phyloP scores from a whole-genome alignment of 2,797 vertebrate genomes.

The Jordanella pulchra region DNA sequence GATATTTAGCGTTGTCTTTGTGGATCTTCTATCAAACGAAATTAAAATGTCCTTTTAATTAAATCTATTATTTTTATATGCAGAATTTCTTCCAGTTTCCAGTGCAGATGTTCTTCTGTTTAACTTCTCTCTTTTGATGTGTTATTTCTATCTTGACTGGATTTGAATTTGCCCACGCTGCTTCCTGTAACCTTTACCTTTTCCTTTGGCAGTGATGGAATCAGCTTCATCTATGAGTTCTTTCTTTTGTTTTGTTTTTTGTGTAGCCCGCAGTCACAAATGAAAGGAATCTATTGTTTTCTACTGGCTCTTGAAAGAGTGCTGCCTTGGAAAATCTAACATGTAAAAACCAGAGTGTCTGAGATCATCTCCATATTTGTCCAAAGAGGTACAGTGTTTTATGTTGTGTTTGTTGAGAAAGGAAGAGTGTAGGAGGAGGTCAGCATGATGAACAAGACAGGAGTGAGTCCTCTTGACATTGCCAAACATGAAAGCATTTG shows the following conservation, averaged over 20 bases:
- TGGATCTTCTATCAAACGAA: background rate
- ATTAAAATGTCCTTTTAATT: background rate
- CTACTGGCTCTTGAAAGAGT: slow-evolving; percentile 29
- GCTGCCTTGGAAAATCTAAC: slow-evolving; percentile 27
- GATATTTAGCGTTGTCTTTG: background rate
- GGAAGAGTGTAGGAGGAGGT: slow-evolving; percentile 14
- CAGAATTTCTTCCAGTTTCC: background rate
- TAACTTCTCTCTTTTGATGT: background rate
- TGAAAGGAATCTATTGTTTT: slow-evolving; percentile 37
- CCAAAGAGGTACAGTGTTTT: slow-evolving; percentile 6
- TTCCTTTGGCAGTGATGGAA: slow-evolving; percentile 23
- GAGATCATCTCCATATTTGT: slow-evolving; percentile 25
- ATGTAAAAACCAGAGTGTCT: slow-evolving; percentile 7
- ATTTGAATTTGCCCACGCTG: slow-evolving; percentile 18
- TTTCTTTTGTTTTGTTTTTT: slow-evolving; percentile 14
- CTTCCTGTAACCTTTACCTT: slow-evolving; percentile 23
- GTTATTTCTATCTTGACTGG: slow-evolving; percentile 10
- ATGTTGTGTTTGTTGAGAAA: background rate
- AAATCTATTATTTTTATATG: background rate
- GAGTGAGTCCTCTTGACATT: background rate
- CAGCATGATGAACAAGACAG: slow-evolving; percentile 2
- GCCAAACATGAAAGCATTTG: slow-evolving; percentile 4
- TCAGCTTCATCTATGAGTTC: background rate
- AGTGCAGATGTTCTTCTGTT: background rate
- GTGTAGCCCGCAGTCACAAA: slow-evolving; percentile 29